Evolutionary conservation across 2,113 vertebrate species (phyloP).

Genomic region (Morone saxatilis): DNA sequence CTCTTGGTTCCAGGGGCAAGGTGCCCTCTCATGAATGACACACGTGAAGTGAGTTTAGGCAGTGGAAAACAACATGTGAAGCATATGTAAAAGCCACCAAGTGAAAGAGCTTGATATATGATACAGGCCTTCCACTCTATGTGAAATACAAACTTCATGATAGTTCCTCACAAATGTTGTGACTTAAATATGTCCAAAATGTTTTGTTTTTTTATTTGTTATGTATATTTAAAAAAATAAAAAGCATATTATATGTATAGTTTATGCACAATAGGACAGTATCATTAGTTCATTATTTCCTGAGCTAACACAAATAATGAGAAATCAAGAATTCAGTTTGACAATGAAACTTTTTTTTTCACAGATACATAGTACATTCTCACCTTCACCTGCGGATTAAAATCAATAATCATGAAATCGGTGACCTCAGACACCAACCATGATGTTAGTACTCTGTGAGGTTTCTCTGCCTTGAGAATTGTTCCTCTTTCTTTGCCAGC

Average conservation of each 20-base stretch:
- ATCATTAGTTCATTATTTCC: too few relatives aligned
- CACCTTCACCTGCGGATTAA: not conserved
- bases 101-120: not conserved
- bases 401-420: not conserved
- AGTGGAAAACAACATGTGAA: not conserved
- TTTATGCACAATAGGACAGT: too few relatives aligned
- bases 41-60: conserved; percentile 17
- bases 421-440: not conserved
- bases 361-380: not conserved
- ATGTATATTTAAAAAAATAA: too few relatives aligned
- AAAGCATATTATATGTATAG: too few relatives aligned
- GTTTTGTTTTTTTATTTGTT: too few relatives aligned
- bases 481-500: not conserved
- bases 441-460: not conserved
- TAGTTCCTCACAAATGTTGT: not conserved
- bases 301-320: too few relatives aligned
- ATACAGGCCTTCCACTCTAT: too few relatives aligned
- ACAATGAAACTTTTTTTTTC: not conserved
- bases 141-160: too few relatives aligned
- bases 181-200: too few relatives aligned
- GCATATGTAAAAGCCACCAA: not conserved
- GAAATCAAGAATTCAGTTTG: too few relatives aligned
- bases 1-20: conserved; percentile 42
- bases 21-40: conserved; percentile 52
- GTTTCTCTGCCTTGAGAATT: not conserved